Evolutionary conservation across 2,888 invertebrate genomes (phyloP).

Genomic region (Monoplex corrugatus): DNA sequence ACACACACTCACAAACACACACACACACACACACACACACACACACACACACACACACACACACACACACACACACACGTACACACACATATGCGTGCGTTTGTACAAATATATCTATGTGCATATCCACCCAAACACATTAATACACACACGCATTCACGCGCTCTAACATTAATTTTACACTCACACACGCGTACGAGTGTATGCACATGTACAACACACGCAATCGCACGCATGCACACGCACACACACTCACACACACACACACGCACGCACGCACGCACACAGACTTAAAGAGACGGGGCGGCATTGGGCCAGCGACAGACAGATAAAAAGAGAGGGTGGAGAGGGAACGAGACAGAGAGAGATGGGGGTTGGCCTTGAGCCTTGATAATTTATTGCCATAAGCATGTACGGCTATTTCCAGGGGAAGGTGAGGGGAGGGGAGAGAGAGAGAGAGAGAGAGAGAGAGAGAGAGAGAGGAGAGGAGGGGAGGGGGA

Average conservation of each 20-base stretch:
- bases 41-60: conserved; percentile 41
- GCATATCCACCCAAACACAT: background rate
- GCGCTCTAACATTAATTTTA: background rate
- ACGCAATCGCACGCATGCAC: conserved; percentile 15
- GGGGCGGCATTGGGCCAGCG: too few species aligned
- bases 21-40: conserved; percentile 31
- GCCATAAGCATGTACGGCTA: too few species aligned
- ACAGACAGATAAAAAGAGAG: too few species aligned
- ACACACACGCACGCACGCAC: conserved; percentile 24
- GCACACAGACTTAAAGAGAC: background rate
- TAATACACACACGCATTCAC: conserved; percentile 9
- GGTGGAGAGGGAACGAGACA: too few species aligned
- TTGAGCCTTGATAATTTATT: too few species aligned
- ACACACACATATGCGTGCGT: background rate
- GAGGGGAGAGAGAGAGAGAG: too few species aligned
- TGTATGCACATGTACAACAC: too few species aligned
- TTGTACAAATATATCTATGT: background rate
- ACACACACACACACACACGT: conserved; percentile 13
- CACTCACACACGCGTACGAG: background rate
- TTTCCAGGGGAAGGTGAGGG: too few species aligned
- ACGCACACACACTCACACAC: conserved; percentile 18
- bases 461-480: too few species aligned
- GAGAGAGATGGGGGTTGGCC: too few species aligned
- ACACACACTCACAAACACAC: conserved; percentile 24
- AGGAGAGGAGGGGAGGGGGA: too few species aligned